phyloP scores from a whole-genome alignment of 2,797 vertebrate species.

The Nyctibius grandis region DNA sequence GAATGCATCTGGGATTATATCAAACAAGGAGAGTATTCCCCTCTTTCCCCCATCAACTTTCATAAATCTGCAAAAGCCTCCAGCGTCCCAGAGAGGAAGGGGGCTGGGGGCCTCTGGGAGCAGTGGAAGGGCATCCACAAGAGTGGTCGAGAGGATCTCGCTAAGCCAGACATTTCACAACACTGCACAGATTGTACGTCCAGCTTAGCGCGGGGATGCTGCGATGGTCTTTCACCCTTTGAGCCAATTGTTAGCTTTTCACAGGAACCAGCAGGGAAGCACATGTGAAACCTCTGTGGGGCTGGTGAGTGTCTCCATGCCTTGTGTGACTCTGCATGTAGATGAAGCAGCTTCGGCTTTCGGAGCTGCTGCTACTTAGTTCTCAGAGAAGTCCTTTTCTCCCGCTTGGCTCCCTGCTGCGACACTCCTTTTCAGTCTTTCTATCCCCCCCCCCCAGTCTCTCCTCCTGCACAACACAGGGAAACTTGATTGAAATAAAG shows the following conservation, averaged over 20 bases:
- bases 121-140: neutral
- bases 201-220: slow-evolving; percentile 50
- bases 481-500: slow-evolving; percentile 75
- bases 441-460: slow-evolving; percentile 63
- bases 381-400: slow-evolving; percentile 92
- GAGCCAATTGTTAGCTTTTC: slow-evolving; percentile 72
- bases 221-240: slow-evolving; percentile 57
- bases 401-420: slow-evolving; percentile 88
- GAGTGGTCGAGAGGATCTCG: slow-evolving; percentile 17
- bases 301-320: slow-evolving; percentile 77
- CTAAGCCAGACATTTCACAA: slow-evolving; percentile 39
- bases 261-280: slow-evolving; percentile 78
- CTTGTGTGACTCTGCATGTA: slow-evolving; percentile 93
- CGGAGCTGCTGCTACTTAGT: slow-evolving; percentile 83
- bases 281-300: slow-evolving; percentile 71
- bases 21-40: slow-evolving; percentile 12
- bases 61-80: slow-evolving; percentile 37
- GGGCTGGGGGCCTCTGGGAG: slow-evolving; percentile 26
- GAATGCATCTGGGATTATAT: neutral
- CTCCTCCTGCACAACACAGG: slow-evolving; percentile 73
- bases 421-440: slow-evolving; percentile 87
- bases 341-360: slow-evolving; percentile 90
- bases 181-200: slow-evolving; percentile 62
- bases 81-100: neutral
- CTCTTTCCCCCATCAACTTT: neutral